phyloP scores from a whole-genome alignment of 2,888 invertebrate species.

The Deilephila elpenor region DNA sequence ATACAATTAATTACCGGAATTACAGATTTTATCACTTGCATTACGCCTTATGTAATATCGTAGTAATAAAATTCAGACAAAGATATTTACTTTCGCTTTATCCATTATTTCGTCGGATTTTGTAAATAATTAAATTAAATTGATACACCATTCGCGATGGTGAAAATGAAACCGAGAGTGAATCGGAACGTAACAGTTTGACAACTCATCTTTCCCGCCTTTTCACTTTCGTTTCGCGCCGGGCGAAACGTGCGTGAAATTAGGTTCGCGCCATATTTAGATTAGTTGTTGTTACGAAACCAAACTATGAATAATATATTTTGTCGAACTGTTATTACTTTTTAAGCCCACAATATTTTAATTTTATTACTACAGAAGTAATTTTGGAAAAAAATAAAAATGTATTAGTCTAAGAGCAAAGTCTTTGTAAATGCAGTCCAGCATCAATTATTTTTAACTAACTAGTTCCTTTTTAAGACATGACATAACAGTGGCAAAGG shows the following conservation, averaged over 20 bases:
- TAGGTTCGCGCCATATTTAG: slow-evolving; percentile 44
- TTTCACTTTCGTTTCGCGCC: slow-evolving; percentile 63
- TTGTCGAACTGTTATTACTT: slow-evolving; percentile 30
- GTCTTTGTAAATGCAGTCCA: no score
- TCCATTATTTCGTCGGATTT: neutral
- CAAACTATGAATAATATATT: slow-evolving; percentile 27
- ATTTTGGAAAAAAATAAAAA: neutral
- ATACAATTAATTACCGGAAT: neutral
- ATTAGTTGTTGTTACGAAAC: slow-evolving; percentile 28
- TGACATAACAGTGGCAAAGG: slow-evolving; percentile 10
- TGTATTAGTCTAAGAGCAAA: no score
- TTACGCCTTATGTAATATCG: neutral
- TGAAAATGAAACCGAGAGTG: slow-evolving; percentile 54
- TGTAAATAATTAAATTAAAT: neutral
- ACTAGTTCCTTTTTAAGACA: neutral
- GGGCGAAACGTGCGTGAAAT: slow-evolving; percentile 52
- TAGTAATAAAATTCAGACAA: neutral
- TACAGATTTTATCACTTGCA: neutral
- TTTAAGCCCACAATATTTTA: neutral
- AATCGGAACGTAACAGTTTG: slow-evolving; percentile 55
- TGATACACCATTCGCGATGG: slow-evolving; percentile 16
- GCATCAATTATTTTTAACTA: no score
- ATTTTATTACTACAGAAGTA: neutral
- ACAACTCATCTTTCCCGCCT: slow-evolving; percentile 61
- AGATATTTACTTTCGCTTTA: slow-evolving; percentile 7